A percentile compares a stretch with the other conserved stretches of the same genome.
phyloP scores from a whole-genome alignment of 2,797 vertebrate genomes.

The Phoebastria nigripes region DNA sequence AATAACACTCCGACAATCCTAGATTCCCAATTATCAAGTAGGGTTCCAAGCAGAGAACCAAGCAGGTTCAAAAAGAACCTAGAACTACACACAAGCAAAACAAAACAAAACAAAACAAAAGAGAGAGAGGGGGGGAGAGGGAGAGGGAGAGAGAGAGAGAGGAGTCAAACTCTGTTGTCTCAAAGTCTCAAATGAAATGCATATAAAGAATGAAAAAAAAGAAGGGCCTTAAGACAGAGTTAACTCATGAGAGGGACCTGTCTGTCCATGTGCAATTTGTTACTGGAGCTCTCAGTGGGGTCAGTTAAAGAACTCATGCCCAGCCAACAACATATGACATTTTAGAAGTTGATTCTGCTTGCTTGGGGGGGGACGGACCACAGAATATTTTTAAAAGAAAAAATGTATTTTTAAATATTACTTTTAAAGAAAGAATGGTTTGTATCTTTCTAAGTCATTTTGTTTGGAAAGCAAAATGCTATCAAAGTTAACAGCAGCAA shows the following conservation, averaged over 20 bases:
- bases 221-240: background rate
- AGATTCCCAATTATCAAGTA: background rate
- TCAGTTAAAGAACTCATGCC: background rate
- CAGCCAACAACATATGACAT: accelerated
- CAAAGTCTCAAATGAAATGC: background rate
- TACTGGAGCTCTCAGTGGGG: background rate
- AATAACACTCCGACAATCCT: background rate
- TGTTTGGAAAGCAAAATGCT: background rate
- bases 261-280: background rate
- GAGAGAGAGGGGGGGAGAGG: background rate
- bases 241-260: background rate
- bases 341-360: background rate
- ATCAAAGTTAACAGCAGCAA: background rate
- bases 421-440: background rate
- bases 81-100: background rate
- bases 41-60: background rate
- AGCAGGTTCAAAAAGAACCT: background rate
- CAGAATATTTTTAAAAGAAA: background rate
- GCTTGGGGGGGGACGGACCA: accelerated
- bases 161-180: background rate
- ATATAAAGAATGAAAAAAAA: background rate
- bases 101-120: background rate
- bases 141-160: no score
- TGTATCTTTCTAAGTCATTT: background rate
- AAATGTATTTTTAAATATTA: background rate